Base-by-base conservation (phyloP, 1,140 invertebrate species). In the Brachionus plicatilis region DNA sequence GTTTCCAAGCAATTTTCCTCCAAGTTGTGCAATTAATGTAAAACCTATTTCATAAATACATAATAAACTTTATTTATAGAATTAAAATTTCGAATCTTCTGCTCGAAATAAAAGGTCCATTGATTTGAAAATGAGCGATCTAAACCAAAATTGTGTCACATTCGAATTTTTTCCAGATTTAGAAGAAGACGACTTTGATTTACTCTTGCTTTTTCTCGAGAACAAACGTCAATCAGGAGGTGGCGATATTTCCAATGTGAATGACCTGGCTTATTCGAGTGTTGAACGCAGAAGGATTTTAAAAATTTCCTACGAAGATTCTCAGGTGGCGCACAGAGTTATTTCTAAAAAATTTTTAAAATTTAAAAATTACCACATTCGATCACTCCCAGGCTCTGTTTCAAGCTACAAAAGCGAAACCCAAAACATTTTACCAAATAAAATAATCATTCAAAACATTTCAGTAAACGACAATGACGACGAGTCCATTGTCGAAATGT, bases 401-500 rank as follows among this genome's bases (percentile, higher is more conserved):
- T 75, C 72, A 47, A 33, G 45, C 45, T 72, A 9, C 17, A 72
- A 72, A 72, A 17, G 17, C 43, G 72, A 76, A 20, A 50, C 7
- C 9, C 27, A 29, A 27, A 24, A 76, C 3, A 12, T 27, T 47
- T 27, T 14, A 12, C 3, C 43, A 3, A 27, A 20, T 9, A 50
- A 76, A 50, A 5, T 76, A n/a, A 47, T 76, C 3, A 27, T 76
- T 3, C 43, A 50, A 50, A 76, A 76, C 12, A 75, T 75, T 45
- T 43, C 33, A 7, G 7, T 50, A 2, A 20, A 53, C 20, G 14
- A 45, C 8, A 12, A 53, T 24, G 72, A 76, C 5, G 72, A 76
- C 43, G 43, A 76, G 14, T 76, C 72, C 8, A 76, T 76, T 14
- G 20, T 76, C 27, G 17, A 50, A 76, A 76, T 76, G 72, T 76